These are phyloP conservation scores for Gorsachius goisagi DNA, from an alignment of 2,113 vertebrate genomes.

Conservation along the genomic window DNA sequence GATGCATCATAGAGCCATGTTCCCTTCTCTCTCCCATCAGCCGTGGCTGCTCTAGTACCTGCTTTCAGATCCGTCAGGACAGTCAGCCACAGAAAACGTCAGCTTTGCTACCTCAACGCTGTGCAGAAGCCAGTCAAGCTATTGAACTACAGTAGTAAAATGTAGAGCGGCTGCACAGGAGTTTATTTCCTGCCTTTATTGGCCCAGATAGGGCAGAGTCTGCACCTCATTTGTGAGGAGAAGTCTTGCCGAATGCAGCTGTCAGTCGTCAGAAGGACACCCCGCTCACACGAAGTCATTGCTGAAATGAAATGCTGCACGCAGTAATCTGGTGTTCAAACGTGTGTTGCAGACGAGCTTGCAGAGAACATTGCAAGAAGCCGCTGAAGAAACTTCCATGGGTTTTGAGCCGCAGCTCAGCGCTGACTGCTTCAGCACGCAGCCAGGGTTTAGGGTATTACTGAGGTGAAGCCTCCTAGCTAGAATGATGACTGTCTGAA, in stretches of 20 bases:
- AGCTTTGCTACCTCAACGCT: background rate
- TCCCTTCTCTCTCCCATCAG: background rate
- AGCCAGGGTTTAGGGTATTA: background rate
- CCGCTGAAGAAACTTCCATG: background rate
- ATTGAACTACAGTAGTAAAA: background rate
- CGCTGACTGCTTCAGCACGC: accelerated
- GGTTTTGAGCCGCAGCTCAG: background rate
- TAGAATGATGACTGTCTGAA: background rate
- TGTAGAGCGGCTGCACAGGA: background rate
- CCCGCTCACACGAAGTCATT: background rate
- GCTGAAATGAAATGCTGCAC: background rate
- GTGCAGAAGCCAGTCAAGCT: background rate
- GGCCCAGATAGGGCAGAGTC: background rate
- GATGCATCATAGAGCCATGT: background rate
- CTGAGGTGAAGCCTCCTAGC: background rate
- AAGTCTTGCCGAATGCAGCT: background rate
- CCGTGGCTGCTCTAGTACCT: background rate
- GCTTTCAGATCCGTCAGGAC: background rate
- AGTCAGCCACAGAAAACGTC: background rate
- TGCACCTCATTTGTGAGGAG: background rate
- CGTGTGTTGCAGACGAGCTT: background rate
- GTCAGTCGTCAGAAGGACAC: background rate
- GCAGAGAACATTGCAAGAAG: background rate
- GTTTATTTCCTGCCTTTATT: background rate
- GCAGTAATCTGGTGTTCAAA: background rate